Base-by-base conservation (phyloP, 2,888 invertebrate genomes). In the Cantharis lateralis region DNA sequence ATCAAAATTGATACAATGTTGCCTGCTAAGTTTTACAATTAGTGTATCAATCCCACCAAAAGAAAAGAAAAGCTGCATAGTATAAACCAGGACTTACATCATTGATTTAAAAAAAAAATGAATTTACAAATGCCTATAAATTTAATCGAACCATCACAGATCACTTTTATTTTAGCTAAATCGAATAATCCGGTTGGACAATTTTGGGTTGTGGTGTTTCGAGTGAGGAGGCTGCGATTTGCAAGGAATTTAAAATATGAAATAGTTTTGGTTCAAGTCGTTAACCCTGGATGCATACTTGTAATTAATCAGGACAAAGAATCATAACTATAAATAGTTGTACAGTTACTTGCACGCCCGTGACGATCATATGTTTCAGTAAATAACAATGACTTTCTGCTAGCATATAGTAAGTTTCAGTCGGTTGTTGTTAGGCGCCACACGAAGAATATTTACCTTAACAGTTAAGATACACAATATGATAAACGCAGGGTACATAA, bases 231-330 rank as follows among this genome's bases (percentile, higher is more conserved):
- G 1, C n/a, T n/a, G 48, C 7, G 48, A 48, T n/a, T 48, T n/a
- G 48, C n/a, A 48, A 48, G 48, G 48, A 48, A 48, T 48, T n/a
- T n/a, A 9, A 48, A 48, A 48, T 48, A 9, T 48, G 48, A 48
- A 48, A 48, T 48, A 48, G 48, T 48, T 48, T 48, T n/a, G 48
- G 48, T 13, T 68, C 15, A 26, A 70, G 75, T 75, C 75, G 66
- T 75, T 75, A 75, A 75, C 75, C 75, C 71, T 71, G 68, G 26
- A 71, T 75, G 62, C 48, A 61, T 71, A 68, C 62, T 62, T 71
- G 71, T 71, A 75, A 75, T 75, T 75, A 75, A 75, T 71, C 75
- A 68, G 71, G 75, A 66, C 75, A 75, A 64, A 71, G 75, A 75
- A 74, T 63, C 48, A 70, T 62, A 74, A 69, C 74, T 74, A 74